Evolutionary conservation across 2,888 invertebrate species (phyloP).

Genomic region (Hoplodrina ambigua): DNA sequence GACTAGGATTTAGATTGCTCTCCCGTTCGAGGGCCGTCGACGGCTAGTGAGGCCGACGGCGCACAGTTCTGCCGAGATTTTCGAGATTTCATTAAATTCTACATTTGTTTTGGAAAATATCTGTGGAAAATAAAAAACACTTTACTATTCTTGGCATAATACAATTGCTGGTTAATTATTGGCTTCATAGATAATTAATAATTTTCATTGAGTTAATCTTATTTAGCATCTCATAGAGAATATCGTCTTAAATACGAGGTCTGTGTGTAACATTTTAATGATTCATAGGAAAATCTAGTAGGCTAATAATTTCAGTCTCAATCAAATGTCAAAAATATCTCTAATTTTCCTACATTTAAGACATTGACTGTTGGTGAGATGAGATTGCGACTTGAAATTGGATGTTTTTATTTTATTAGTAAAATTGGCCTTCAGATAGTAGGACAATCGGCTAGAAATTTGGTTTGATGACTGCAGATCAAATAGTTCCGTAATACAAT

Average conservation of each 20-base stretch:
- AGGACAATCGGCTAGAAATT: neutral
- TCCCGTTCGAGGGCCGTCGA: slow-evolving; percentile 29
- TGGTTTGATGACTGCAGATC: neutral
- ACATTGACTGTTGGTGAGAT: no score
- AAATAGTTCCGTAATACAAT: neutral
- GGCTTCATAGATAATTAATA: no score
- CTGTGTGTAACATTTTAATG: neutral
- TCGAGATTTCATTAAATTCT: slow-evolving; percentile 12
- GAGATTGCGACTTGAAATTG: no score
- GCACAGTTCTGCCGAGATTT: slow-evolving; percentile 6
- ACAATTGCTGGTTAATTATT: neutral
- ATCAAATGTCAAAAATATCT: no score
- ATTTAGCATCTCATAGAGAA: neutral
- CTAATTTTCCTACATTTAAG: no score
- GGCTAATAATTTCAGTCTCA: no score
- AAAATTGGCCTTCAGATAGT: no score
- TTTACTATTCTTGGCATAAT: neutral
- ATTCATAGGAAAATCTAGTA: neutral
- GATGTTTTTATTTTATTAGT: no score
- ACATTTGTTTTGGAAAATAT: slow-evolving; percentile 12
- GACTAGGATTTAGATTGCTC: slow-evolving; percentile 38
- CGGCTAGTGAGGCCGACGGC: slow-evolving; percentile 29
- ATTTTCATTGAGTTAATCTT: neutral
- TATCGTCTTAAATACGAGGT: neutral
- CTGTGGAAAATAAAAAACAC: neutral